Conservation (phyloP, 2,797 vertebrate genomes). For the Phoxinus dragarum region DNA sequence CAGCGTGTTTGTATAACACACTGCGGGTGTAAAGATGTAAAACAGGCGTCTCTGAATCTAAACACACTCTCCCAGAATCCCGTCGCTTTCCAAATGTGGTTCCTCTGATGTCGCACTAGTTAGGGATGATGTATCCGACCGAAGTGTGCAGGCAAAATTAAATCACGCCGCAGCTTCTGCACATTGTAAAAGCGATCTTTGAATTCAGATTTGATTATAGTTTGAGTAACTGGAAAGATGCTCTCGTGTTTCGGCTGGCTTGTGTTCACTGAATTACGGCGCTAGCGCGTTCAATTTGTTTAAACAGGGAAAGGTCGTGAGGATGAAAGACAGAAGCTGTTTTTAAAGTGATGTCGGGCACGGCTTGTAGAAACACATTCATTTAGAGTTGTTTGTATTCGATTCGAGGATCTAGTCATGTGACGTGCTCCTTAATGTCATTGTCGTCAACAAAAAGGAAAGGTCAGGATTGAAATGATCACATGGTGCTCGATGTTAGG, state of each 20-base stretch:
- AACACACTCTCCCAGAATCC: not conserved
- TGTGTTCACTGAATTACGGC: constrained; percentile 19
- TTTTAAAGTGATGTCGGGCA: not conserved
- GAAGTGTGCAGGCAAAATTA: not conserved
- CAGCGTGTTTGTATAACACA: not conserved
- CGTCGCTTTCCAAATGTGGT: not conserved
- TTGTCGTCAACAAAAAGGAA: not conserved
- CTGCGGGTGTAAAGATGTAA: constrained; percentile 3
- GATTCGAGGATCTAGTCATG: not conserved
- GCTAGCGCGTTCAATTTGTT: not conserved
- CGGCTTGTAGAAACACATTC: not conserved
- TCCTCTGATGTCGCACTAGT: constrained; percentile 16
- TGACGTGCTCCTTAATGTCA: not conserved
- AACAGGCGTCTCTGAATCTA: constrained; percentile 30
- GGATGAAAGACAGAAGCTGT: constrained; percentile 16
- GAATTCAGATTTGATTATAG: constrained; percentile 35
- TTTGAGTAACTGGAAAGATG: not conserved
- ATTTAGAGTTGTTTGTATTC: not conserved
- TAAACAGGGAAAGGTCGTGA: not conserved
- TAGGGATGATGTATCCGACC: not conserved
- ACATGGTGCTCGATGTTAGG: not conserved
- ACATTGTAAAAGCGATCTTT: constrained; percentile 33
- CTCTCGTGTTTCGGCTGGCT: not conserved
- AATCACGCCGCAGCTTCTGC: constrained; percentile 29
- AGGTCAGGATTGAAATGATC: not conserved